Evolutionary conservation across 2,113 vertebrate species (phyloP).

Genomic region (Oreochromis tanganicae): DNA sequence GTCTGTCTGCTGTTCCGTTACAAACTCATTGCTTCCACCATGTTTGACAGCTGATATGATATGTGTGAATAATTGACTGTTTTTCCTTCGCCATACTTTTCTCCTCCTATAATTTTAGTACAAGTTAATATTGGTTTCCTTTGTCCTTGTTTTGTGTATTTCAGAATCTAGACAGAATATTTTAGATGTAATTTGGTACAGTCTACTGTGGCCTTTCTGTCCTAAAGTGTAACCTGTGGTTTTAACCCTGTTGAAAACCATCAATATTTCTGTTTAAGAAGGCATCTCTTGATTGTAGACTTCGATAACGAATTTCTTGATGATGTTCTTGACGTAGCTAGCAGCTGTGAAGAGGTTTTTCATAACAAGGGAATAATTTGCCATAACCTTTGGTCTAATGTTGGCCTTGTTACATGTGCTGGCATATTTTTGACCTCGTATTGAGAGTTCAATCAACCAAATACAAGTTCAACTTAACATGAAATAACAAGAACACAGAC

Average conservation of each 20-base stretch:
- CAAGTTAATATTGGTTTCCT: not conserved
- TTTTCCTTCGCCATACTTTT: no score
- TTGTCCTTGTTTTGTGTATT: not conserved
- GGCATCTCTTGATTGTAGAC: not conserved
- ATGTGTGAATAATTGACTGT: no score
- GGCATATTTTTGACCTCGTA: not conserved
- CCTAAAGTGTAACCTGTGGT: not conserved
- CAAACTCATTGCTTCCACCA: not conserved
- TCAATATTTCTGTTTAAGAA: fast-evolving
- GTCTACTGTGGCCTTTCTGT: not conserved
- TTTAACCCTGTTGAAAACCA: not conserved
- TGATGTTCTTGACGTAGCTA: not conserved
- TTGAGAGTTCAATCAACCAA: not conserved
- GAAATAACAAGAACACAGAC: not conserved
- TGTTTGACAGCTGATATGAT: no score
- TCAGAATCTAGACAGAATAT: not conserved
- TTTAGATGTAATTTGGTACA: not conserved
- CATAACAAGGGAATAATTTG: not conserved
- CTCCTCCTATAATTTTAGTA: not conserved
- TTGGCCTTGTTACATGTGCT: not conserved
- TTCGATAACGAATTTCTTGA: not conserved
- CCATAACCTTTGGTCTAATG: not conserved
- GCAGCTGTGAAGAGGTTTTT: not conserved
- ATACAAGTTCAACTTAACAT: not conserved
- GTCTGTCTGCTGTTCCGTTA: not conserved